Conservation (phyloP, 2,113 vertebrate genomes). For the Collichthys lucidus region DNA sequence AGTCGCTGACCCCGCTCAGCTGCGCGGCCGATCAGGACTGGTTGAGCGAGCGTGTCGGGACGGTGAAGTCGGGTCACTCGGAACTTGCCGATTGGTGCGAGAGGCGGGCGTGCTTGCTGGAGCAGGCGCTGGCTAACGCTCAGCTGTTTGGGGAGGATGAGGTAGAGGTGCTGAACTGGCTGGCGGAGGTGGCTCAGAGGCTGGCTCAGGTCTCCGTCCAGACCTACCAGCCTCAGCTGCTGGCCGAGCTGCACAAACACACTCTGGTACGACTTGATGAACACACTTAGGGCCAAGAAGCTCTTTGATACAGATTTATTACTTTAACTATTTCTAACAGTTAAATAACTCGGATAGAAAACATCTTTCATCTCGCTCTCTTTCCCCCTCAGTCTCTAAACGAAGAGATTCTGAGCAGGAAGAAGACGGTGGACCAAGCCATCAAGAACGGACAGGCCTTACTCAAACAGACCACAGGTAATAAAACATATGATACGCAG, state of each 20-base stretch:
- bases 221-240: conserved; percentile 91
- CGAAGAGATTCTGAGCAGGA: conserved; percentile 96
- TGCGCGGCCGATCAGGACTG: conserved; percentile 86
- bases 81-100: conserved; percentile 89
- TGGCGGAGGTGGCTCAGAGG: conserved; percentile 97
- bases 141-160: conserved; percentile 98
- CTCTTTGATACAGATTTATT: not conserved
- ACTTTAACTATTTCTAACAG: not conserved
- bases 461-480: conserved; percentile 98
- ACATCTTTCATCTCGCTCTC: not conserved
- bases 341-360: not conserved
- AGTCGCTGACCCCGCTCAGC: conserved; percentile 90
- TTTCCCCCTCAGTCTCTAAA: conserved; percentile 88
- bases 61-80: conserved; percentile 86
- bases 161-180: conserved; percentile 99
- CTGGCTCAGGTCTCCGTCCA: conserved; percentile 91
- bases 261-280: conserved; percentile 89
- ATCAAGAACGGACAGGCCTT: conserved; percentile 97
- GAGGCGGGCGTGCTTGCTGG: conserved; percentile 91
- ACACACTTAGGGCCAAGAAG: not conserved
- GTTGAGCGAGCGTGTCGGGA: conserved; percentile 89
- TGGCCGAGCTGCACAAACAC: conserved; percentile 93
- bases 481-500: not conserved
- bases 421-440: conserved; percentile 98
- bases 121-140: conserved; percentile 94